Percentiles rank a stretch among this genome's conserved stretches.
These are phyloP conservation scores for Gambusia affinis DNA, from an alignment of 2,113 vertebrate genomes.

Conservation along the genomic window DNA sequence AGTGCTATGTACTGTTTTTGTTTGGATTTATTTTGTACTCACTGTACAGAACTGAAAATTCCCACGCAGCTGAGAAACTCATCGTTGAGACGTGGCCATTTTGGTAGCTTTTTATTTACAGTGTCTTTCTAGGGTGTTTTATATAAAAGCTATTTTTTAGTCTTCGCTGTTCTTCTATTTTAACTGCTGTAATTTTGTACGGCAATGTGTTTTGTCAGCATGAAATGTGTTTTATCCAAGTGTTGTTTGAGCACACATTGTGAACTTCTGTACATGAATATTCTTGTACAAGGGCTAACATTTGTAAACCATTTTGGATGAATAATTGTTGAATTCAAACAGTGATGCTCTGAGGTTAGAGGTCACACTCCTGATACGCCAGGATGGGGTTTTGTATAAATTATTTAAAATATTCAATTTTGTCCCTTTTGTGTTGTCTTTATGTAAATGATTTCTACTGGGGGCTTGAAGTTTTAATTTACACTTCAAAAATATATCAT, in stretches of 20 bases:
- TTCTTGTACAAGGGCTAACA: constrained; percentile 82
- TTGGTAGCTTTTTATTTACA: constrained; percentile 80
- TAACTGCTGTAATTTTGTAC: constrained; percentile 79
- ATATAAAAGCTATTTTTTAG: constrained; percentile 82
- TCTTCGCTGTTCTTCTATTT: constrained; percentile 75
- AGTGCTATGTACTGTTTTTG: constrained; percentile 84
- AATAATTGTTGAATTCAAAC: constrained; percentile 60
- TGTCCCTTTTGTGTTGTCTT: constrained; percentile 35
- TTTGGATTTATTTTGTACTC: constrained; percentile 65
- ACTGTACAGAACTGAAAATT: constrained; percentile 76
- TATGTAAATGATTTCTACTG: constrained; percentile 14
- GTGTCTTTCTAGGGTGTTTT: constrained; percentile 81
- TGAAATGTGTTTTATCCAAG: constrained; percentile 77
- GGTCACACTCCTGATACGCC: constrained; percentile 35
- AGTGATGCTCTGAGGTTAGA: constrained; percentile 44
- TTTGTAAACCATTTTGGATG: constrained; percentile 71
- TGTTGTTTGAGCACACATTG: constrained; percentile 73
- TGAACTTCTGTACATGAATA: constrained; percentile 76
- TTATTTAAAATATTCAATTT: constrained; percentile 56
- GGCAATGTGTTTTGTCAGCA: constrained; percentile 76
- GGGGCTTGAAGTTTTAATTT: neutral
- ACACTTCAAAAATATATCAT: neutral
- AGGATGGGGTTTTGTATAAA: constrained; percentile 67
- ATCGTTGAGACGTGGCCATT: constrained; percentile 72
- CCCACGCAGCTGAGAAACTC: constrained; percentile 52